These are phyloP conservation scores for Pituophis catenifer DNA, from an alignment of 2,113 vertebrate species.

Conservation along the genomic window DNA sequence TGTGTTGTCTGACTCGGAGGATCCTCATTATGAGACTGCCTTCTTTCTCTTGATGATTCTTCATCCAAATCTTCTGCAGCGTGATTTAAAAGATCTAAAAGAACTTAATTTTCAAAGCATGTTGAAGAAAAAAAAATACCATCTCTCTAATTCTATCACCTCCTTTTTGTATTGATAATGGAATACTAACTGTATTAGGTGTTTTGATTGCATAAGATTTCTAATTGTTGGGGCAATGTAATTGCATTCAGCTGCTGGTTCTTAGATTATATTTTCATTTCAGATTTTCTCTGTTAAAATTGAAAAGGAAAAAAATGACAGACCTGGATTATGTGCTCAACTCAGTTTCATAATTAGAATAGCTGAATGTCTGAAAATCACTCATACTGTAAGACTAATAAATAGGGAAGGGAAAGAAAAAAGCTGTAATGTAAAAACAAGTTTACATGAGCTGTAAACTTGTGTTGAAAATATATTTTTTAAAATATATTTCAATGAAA, in stretches of 20 bases:
- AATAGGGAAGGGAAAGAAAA: neutral
- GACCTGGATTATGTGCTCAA: neutral
- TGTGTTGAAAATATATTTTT: neutral
- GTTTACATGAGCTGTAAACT: neutral
- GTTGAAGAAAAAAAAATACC: neutral
- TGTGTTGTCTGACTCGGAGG: neutral
- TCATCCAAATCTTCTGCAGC: neutral
- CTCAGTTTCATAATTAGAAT: neutral
- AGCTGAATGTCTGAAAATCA: neutral
- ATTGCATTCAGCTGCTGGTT: neutral
- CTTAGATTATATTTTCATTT: neutral
- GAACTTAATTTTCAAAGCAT: neutral
- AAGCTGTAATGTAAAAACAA: neutral
- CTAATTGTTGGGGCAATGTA: neutral
- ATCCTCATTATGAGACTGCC: neutral
- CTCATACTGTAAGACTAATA: neutral
- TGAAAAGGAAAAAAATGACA: neutral
- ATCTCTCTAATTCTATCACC: neutral
- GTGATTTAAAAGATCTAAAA: neutral
- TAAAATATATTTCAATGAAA: neutral
- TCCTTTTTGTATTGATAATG: neutral
- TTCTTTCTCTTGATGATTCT: neutral
- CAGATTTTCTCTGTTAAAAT: neutral
- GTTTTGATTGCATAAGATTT: neutral
- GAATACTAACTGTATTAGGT: neutral